Conservation (phyloP, 37 sponge, comb jelly and placozoan genomes). For the Haliclona indistincta region DNA sequence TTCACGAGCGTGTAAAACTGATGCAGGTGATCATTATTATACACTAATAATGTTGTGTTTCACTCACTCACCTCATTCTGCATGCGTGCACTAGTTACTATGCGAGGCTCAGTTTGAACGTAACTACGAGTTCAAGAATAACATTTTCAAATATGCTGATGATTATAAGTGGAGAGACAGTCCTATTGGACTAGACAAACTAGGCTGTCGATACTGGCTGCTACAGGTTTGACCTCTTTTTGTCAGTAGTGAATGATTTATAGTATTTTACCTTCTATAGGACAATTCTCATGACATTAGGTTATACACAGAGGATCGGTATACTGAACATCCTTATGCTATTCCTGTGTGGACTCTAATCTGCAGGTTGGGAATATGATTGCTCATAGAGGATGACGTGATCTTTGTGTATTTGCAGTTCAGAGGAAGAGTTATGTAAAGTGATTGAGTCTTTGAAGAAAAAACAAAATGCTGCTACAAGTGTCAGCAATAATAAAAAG, state of each 20-base stretch:
- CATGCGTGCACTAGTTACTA: conserved; percentile 17
- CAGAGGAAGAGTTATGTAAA: not conserved
- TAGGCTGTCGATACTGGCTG: conserved; percentile 59
- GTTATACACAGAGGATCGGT: conserved; percentile 48
- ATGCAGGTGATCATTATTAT: not conserved
- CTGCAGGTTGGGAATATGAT: conserved; percentile 15
- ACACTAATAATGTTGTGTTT: not conserved
- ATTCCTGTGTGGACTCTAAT: conserved; percentile 19
- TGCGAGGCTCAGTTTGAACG: conserved; percentile 72
- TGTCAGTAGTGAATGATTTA: not conserved
- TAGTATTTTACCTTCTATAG: not conserved
- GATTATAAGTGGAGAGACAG: not conserved
- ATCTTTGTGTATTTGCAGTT: too few relatives aligned
- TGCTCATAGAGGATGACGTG: not conserved
- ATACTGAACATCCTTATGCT: conserved; percentile 30
- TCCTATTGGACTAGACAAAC: conserved; percentile 45
- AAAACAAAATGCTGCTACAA: not conserved
- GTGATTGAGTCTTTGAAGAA: conserved; percentile 1
- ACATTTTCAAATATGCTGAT: conserved; percentile 23
- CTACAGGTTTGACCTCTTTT: conserved; percentile 24
- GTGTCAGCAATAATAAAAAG: not conserved
- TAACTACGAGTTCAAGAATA: conserved; percentile 24
- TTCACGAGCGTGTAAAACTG: not conserved
- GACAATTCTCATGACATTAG: conserved; percentile 36
- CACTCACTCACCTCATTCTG: too few relatives aligned